Base-by-base conservation (phyloP, 2,797 vertebrate species). In the Cynopterus sphinx region DNA sequence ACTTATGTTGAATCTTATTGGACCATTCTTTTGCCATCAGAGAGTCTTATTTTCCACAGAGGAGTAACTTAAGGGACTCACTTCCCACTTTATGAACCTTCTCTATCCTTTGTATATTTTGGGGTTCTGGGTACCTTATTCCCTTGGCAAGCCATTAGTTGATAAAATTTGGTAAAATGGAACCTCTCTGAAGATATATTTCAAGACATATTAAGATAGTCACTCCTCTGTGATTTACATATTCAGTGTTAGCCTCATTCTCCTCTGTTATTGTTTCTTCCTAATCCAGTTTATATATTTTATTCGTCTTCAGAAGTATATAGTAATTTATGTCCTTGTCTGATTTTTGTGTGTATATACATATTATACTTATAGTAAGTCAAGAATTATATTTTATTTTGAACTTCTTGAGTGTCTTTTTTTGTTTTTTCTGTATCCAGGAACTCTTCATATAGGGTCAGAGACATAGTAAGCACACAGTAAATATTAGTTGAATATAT, bases 391-490 rank as follows among this genome's bases (percentile, higher is more conserved):
- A 3, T 33, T 10, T 39, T 65, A 36, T 65, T 73, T 78, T 67
- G n/a, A 11, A 79, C 26, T 82, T 74, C 43, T 33, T n/a, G 11
- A 55, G 9, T 55, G 33, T 2, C 12, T 3, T 49, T 0, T 2
- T 3, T 67, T 84, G 33, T 63, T 67, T 84, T 74, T 82, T 75
- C 28, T 78, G 1, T 36, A 59, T 81, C 41, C 9, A 57, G 26
- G 26, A 77, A 33, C 1, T 53, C 98, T 97, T 98, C 95, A 74
- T 97, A 98, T 96, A 98, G 98, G 98, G 98, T 97, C 96, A 98
- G 89, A 95, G 96, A 96, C 96, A 98, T 97, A 97, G 97, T 95
- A 95, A 87, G 79, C 70, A 98, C 98, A 97, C n/a, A 41, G 31
- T 49, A 92, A 87, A 53, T 51, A 63, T 57, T 75, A 51, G 41